Evolutionary conservation across 2,113 vertebrate genomes (phyloP).

Genomic region (Oncorhynchus clarkii): DNA sequence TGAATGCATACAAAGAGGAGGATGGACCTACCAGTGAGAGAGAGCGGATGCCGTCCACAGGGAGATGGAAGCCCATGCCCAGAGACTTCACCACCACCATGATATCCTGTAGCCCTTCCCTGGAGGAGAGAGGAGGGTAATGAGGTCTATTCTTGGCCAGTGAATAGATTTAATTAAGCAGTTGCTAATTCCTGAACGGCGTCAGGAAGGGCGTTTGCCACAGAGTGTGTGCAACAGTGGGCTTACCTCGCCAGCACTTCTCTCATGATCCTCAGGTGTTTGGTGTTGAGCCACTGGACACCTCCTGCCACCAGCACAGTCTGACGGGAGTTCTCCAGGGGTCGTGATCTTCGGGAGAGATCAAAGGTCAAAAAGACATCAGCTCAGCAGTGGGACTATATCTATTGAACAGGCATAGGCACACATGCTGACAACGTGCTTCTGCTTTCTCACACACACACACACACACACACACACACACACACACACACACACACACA

Average conservation of each 20-base stretch:
- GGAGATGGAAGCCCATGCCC: constrained; percentile 95
- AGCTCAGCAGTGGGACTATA: background rate
- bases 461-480: background rate
- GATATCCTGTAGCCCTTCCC: constrained; percentile 84
- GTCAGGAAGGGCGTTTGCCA: background rate
- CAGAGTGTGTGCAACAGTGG: constrained; percentile 2
- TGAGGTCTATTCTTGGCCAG: background rate
- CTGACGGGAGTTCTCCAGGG: constrained; percentile 81
- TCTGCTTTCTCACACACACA: background rate
- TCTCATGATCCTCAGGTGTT: constrained; percentile 85
- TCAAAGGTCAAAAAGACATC: constrained; percentile 11
- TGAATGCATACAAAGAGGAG: background rate
- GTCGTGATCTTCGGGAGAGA: constrained; percentile 81
- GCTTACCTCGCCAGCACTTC: constrained; percentile 85
- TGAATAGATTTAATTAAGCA: background rate
- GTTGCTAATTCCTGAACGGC: background rate
- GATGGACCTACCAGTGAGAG: constrained; percentile 78
- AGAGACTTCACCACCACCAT: constrained; percentile 91
- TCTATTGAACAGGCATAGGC: constrained; percentile 10
- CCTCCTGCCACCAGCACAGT: constrained; percentile 91
- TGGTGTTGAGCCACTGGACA: constrained; percentile 92
- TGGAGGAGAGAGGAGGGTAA: constrained; percentile 46
- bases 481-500: constrained; percentile 4
- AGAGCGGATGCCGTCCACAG: constrained; percentile 87
- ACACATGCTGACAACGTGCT: constrained; percentile 8